phyloP scores from a whole-genome alignment of 2,888 invertebrate genomes.

The Eilema depressum region DNA sequence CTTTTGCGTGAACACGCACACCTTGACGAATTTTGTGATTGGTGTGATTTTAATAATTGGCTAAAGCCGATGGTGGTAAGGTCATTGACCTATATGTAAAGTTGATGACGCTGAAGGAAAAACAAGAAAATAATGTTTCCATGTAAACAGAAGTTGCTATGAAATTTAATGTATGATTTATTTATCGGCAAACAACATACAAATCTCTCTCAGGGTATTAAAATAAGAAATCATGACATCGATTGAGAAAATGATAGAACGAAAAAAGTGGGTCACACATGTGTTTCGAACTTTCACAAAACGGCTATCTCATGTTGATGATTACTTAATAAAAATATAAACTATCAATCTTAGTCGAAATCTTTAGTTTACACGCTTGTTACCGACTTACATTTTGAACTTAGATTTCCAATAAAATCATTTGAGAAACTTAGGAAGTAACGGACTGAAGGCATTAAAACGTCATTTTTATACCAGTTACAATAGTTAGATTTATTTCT shows the following conservation, averaged over 20 bases:
- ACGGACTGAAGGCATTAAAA: neutral
- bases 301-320: conserved; percentile 1
- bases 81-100: conserved; percentile 26
- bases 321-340: conserved; percentile 6
- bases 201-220: neutral
- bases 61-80: conserved; percentile 28
- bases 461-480: neutral
- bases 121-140: neutral
- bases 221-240: conserved; percentile 6
- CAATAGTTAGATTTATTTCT: neutral
- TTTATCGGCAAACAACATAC: too few species aligned
- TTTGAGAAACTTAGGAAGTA: neutral
- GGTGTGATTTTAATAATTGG: conserved; percentile 45
- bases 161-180: neutral
- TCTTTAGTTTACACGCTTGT: neutral
- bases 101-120: neutral
- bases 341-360: neutral
- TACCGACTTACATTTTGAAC: neutral
- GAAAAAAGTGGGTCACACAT: conserved; percentile 11
- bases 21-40: conserved; percentile 47
- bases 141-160: neutral
- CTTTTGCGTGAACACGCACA: conserved; percentile 21
- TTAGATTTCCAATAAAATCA: neutral
- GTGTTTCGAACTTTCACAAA: conserved; percentile 16
- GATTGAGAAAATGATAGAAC: conserved; percentile 5